Evolutionary conservation across 2,888 invertebrate species (phyloP), one percentile per base, ranked within the genome.

Genomic region (Dioctria rufipes): DNA sequence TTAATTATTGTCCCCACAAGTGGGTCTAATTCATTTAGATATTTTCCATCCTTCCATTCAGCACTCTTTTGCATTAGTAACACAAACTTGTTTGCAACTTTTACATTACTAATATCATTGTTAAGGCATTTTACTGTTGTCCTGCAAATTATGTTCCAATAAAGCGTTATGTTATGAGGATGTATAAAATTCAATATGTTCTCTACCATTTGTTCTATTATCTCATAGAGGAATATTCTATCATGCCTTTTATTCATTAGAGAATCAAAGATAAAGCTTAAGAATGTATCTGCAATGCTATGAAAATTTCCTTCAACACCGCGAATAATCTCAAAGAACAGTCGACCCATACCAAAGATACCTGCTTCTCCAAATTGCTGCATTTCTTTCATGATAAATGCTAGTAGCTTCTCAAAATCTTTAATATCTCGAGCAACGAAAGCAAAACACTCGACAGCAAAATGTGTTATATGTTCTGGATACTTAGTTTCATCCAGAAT

Each of bases 371-470:
- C 91, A 86, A 92, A 92, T 11, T 90, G 90, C 83, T 93, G 90
- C 54, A 97, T 90, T 78, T 93, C 92, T 83, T 90, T 90, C 54
- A 97, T 88, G 60, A 97, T 88, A 65, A 94, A 90, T 66, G 91
- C 90, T 60, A 97, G 88, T 87, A 98, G 94, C 75, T 92, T 92
- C 46, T 92, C 91, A 85, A 94, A 94, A 85, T 97, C 95, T 84
- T 93, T 94, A 9, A 96, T 93, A 91, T 96, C 96, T 83, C 98
- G 91, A 3, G 97, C 95, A 2, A 99, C 94, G 90, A 97, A 98
- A 0, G 98, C 95, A 91, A 98, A 98, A 88, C 97, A 96, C 89
- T 98, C 98, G 0, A 97, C 96, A 4, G 98, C 97, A 92, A 98
- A 99, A 86, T 95, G 95, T 84, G 95, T 94, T 39, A 98, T 93